phyloP scores from a whole-genome alignment of 1,140 invertebrate genomes.

The Sycophaga agraensis region DNA sequence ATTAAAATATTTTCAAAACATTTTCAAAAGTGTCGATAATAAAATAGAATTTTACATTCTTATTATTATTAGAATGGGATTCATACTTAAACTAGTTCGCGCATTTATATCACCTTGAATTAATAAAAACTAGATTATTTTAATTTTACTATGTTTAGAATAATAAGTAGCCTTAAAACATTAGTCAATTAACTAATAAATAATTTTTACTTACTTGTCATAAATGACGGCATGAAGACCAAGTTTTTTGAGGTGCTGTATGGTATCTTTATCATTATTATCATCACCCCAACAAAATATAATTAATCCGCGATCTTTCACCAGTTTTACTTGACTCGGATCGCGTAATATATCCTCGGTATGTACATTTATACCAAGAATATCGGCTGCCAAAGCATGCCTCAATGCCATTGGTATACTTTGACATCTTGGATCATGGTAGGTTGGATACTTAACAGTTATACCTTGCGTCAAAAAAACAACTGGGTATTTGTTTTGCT shows the following conservation, averaged over 20 bases:
- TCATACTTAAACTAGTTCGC: too few species aligned
- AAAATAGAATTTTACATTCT: too few species aligned
- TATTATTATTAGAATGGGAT: too few species aligned
- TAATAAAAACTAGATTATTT: too few species aligned
- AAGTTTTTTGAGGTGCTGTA: conserved; percentile 80
- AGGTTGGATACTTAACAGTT: conserved; percentile 77
- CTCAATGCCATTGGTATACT: conserved; percentile 79
- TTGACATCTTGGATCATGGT: conserved; percentile 80
- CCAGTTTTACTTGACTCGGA: conserved; percentile 74
- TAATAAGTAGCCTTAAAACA: too few species aligned
- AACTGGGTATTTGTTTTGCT: conserved; percentile 94
- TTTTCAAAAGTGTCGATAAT: too few species aligned
- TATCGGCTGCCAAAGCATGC: conserved; percentile 76
- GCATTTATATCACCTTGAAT: too few species aligned
- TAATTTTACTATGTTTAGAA: too few species aligned
- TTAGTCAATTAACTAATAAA: conserved; percentile 4
- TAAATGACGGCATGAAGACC: conserved; percentile 93
- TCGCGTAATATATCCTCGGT: conserved; percentile 88
- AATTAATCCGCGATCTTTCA: conserved; percentile 75
- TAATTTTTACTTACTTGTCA: conserved; percentile 68
- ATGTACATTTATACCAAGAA: conserved; percentile 88
- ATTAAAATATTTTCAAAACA: too few species aligned
- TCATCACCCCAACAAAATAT: conserved; percentile 97
- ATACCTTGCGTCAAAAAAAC: conserved; percentile 89
- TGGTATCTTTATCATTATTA: conserved; percentile 86